phyloP scores from a whole-genome alignment of 2,797 vertebrate species.

The Trichosurus vulpecula region DNA sequence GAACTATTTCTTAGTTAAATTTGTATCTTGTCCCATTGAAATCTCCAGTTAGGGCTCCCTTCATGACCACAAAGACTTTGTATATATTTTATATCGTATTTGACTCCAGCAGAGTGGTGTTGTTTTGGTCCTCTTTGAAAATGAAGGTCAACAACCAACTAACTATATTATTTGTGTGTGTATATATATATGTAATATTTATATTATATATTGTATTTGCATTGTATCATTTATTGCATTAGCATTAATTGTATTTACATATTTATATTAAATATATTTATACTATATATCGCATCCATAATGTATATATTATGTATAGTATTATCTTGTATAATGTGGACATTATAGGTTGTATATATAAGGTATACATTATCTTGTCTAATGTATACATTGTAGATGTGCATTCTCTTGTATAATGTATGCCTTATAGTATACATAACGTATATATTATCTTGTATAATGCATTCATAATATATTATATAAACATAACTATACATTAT shows the following conservation, averaged over 20 bases:
- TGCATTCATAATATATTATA: neutral
- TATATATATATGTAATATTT: neutral
- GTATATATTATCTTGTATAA: neutral
- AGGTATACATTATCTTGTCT: neutral
- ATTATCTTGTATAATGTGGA: neutral
- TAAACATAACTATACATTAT: neutral
- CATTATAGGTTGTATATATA: neutral
- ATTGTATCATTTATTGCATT: too few relatives aligned
- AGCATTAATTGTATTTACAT: too few relatives aligned
- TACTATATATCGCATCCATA: neutral
- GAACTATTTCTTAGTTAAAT: neutral
- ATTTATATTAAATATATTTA: neutral
- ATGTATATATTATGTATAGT: neutral
- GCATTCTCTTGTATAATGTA: neutral
- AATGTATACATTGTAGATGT: neutral
- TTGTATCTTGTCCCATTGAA: neutral
- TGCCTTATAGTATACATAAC: neutral
- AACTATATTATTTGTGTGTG: neutral
- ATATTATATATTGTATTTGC: neutral
- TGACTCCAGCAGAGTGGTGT: neutral
- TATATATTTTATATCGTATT: neutral
- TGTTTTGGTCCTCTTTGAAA: neutral
- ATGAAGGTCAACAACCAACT: neutral
- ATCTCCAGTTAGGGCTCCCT: neutral
- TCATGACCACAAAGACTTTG: neutral